A percentile compares a stretch with the other conserved stretches of the same genome.
Evolutionary conservation across 2,888 invertebrate species (phyloP).

Genomic region (Polyploca ridens): DNA sequence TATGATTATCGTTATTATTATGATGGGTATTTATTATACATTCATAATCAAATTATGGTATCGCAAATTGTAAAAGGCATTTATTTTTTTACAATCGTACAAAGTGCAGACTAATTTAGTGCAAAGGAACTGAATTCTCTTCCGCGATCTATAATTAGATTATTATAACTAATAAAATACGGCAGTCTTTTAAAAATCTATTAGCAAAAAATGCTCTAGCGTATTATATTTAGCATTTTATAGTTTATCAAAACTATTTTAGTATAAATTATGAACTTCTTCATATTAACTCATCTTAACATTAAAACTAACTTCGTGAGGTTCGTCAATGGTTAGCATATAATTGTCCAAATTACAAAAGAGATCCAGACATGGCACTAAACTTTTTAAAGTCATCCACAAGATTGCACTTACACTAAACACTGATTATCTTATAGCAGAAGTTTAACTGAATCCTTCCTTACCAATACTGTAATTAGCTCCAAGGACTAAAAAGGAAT

Average conservation of each 20-base stretch:
- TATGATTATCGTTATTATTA: no score
- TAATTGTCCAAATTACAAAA: no score
- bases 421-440: no score
- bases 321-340: no score
- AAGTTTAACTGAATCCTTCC: constrained; percentile 18
- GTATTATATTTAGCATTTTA: neutral
- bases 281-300: no score
- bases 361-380: no score
- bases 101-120: neutral
- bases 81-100: neutral
- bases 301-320: no score
- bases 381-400: no score
- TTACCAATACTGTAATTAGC: constrained; percentile 53
- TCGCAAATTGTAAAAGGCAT: neutral
- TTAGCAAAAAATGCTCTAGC: neutral
- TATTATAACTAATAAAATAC: neutral
- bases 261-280: no score
- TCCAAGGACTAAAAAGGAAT: constrained; percentile 43
- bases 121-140: neutral
- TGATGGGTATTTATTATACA: neutral
- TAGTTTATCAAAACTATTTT: neutral
- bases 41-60: neutral
- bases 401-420: no score
- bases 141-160: neutral
- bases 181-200: neutral